These are phyloP conservation scores for Brienomyrus brachyistius DNA, from an alignment of 2,113 vertebrate genomes.

Conservation along the genomic window DNA sequence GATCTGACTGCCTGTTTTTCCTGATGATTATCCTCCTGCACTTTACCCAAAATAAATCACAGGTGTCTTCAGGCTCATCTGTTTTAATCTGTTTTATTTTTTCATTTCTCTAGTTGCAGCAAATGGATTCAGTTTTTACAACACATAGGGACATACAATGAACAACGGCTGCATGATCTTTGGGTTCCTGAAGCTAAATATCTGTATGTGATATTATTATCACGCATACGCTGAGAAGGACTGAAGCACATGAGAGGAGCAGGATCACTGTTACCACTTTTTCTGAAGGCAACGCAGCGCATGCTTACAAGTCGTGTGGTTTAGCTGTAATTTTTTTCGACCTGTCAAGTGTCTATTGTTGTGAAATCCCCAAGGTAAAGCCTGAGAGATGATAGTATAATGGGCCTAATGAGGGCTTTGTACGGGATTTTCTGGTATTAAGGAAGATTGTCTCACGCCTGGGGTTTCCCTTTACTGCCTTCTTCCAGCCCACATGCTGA, in stretches of 20 bases:
- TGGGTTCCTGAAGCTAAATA: not conserved
- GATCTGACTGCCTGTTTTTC: not conserved
- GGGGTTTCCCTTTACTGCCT: not conserved
- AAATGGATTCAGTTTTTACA: not conserved
- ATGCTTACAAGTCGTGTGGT: not conserved
- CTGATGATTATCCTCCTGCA: not conserved
- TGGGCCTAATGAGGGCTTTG: not conserved
- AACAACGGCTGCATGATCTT: not conserved
- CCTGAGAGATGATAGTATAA: not conserved
- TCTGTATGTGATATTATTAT: not conserved
- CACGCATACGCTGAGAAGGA: not conserved
- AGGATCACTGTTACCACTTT: not conserved
- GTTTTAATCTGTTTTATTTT: not conserved
- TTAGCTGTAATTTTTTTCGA: not conserved
- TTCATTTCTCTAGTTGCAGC: not conserved
- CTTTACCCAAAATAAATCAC: not conserved
- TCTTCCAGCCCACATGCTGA: not conserved
- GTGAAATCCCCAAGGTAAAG: not conserved
- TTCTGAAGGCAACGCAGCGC: not conserved
- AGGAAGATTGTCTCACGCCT: not conserved
- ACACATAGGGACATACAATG: not conserved
- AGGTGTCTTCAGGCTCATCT: not conserved
- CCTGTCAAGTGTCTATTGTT: not conserved
- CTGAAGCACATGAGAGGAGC: not conserved
- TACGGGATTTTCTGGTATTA: conserved; percentile 2